Evolutionary conservation across 2,797 vertebrate species (phyloP).

Genomic region (Xiphophorus birchmanni): DNA sequence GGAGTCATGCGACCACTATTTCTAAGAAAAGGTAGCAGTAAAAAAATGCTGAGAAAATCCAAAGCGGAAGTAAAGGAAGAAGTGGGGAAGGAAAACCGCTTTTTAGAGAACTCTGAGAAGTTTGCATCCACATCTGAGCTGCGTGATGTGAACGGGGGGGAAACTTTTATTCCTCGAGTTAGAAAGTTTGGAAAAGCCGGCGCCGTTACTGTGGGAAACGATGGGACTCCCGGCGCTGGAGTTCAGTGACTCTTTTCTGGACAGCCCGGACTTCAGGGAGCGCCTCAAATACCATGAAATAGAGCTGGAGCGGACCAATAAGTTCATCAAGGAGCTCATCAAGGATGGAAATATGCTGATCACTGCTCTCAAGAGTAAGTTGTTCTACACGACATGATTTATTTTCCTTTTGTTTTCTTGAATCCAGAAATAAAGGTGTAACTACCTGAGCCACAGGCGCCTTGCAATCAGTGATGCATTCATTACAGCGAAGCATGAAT

Average conservation of each 20-base stretch:
- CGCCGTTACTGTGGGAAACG: slow-evolving; percentile 20
- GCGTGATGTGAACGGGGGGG: slow-evolving; percentile 43
- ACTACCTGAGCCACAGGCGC: slow-evolving; percentile 29
- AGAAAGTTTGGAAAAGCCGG: slow-evolving; percentile 1
- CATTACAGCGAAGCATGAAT: slow-evolving; percentile 19
- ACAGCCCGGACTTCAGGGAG: slow-evolving; percentile 96
- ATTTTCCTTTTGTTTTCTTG: background rate
- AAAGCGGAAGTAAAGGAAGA: slow-evolving; percentile 71
- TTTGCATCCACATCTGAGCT: slow-evolving; percentile 23
- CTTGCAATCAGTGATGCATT: slow-evolving; percentile 41
- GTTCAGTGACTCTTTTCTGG: slow-evolving; percentile 96
- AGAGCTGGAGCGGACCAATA: slow-evolving; percentile 94
- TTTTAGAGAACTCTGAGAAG: slow-evolving; percentile 26
- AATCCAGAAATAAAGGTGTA: slow-evolving; percentile 13
- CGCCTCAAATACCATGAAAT: slow-evolving; percentile 94
- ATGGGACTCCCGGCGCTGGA: slow-evolving; percentile 98
- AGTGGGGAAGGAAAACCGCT: slow-evolving; percentile 58
- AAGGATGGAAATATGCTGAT: slow-evolving; percentile 97
- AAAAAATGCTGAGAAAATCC: slow-evolving; percentile 15
- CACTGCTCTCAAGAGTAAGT: slow-evolving; percentile 92
- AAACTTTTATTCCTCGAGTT: slow-evolving; percentile 2
- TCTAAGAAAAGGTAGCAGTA: slow-evolving; percentile 24
- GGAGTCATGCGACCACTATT: slow-evolving; percentile 74
- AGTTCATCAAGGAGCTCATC: slow-evolving; percentile 97
- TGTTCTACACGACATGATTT: background rate